These are phyloP conservation scores for Rattus rattus DNA, from an alignment of 2,113 vertebrate species.

Conservation along the genomic window DNA sequence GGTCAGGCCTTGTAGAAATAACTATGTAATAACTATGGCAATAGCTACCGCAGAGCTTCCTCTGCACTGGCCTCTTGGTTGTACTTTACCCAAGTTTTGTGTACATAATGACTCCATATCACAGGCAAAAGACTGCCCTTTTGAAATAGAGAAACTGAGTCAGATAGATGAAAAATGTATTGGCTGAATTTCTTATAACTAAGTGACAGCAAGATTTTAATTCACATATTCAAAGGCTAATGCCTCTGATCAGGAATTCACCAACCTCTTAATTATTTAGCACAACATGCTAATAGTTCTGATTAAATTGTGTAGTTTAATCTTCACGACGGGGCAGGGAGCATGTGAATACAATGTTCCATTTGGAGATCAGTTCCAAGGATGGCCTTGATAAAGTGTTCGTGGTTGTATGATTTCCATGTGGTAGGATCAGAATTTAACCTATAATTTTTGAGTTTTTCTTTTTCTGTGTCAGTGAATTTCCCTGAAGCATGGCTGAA, in stretches of 20 bases:
- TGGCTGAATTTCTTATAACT: slow-evolving; percentile 8
- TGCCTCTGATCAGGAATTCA: background rate
- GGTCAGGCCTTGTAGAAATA: background rate
- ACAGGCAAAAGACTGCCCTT: background rate
- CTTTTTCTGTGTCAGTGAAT: background rate
- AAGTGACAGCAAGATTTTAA: slow-evolving; percentile 24
- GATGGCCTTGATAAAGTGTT: background rate
- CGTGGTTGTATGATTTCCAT: background rate
- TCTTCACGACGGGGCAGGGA: background rate
- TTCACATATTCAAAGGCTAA: background rate
- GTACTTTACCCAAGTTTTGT: background rate
- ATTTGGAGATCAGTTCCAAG: slow-evolving; percentile 15
- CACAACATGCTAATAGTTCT: background rate
- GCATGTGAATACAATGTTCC: background rate
- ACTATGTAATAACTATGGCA: background rate
- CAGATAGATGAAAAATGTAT: background rate
- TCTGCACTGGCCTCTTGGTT: background rate
- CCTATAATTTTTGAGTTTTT: background rate
- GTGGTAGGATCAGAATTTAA: background rate
- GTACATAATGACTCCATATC: background rate
- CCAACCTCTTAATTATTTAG: slow-evolving; percentile 10
- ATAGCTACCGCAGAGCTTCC: background rate
- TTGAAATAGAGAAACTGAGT: slow-evolving; percentile 17
- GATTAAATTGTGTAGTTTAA: slow-evolving; percentile 35
- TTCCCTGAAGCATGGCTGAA: background rate